phyloP scores from a whole-genome alignment of 2,797 vertebrate species.

The Dallia pectoralis region DNA sequence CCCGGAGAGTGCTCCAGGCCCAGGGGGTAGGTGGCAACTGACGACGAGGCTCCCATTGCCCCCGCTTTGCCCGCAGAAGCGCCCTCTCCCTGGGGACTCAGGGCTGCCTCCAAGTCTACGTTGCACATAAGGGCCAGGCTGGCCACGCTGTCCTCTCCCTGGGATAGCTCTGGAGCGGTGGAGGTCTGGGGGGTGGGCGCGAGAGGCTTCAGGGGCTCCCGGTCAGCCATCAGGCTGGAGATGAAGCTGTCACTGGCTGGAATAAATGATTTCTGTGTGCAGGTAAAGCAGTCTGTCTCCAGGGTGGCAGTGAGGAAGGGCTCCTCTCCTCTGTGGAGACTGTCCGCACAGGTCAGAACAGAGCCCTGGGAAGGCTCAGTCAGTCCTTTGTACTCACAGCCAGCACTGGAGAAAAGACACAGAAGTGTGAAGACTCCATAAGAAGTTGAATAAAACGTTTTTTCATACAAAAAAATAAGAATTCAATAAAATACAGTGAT shows the following conservation, averaged over 20 bases:
- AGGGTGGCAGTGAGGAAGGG: slow-evolving; percentile 28
- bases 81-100: slow-evolving; percentile 46
- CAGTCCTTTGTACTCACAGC: slow-evolving; percentile 81
- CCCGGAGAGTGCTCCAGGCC: slow-evolving; percentile 76
- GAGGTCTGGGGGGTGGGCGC: slow-evolving; percentile 22
- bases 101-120: slow-evolving; percentile 84
- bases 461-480: too few species aligned
- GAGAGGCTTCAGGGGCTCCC: slow-evolving; percentile 44
- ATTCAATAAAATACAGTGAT: too few species aligned
- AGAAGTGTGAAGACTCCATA: too few species aligned
- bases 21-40: slow-evolving; percentile 72
- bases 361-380: slow-evolving; percentile 77
- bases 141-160: slow-evolving; percentile 34
- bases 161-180: slow-evolving; percentile 41
- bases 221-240: slow-evolving; percentile 75
- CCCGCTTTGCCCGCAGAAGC: neutral
- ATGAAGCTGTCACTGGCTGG: slow-evolving; percentile 78
- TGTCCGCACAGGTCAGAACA: slow-evolving; percentile 75
- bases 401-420: slow-evolving; percentile 65
- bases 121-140: slow-evolving; percentile 60
- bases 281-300: slow-evolving; percentile 16
- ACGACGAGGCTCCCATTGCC: slow-evolving; percentile 57
- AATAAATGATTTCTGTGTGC: slow-evolving; percentile 54
- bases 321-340: slow-evolving; percentile 38
- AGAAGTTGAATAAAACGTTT: too few species aligned